Evolutionary conservation across 2,113 vertebrate genomes (phyloP), one percentile per base, ranked within the genome.

Genomic region (Siniperca chuatsi): DNA sequence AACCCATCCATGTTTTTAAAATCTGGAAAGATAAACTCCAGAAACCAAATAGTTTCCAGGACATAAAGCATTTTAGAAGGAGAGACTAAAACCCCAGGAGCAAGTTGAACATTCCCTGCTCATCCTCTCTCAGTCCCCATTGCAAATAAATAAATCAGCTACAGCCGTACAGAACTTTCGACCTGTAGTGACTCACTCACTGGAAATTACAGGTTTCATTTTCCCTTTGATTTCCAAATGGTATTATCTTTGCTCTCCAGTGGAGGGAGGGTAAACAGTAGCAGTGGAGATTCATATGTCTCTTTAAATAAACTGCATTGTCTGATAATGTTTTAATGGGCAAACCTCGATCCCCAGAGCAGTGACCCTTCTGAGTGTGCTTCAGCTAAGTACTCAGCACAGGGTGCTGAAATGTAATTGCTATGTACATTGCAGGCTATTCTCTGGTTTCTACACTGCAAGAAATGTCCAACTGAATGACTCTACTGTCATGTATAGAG

Each of bases 291-390:
- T 64, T 91, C 81, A 2, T 74, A 90, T 93, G 85, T 93, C 93
- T 94, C 70, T 86, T 92, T 92, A 94, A 95, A 95, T 90, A 95
- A 94, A 90, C 91, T 40, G 50, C 76, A 83, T 82, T 74, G 80
- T 93, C 88, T 93, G 91, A 94, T 94, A 84, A 89, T 93, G 89
- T 93, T 94, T 92, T 93, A 95, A 94, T 88, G 89, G 89, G 90
- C 83, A 89, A 85, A 90, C 82, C 89, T 81, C 2, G 11, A 79
- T 91, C 93, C 93, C 92, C 78, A 71, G 89, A 89, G 93, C 84
- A 42, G 12, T 86, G 90, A 94, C 93, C 93, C 77, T 35, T 79
- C 83, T 16, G 33, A 85, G 44, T 69, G 61, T 74, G 79, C 13
- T 55, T 37, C 78, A 66, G 84, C 42, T 50, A 42, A 78, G 82